These are phyloP conservation scores for Drepana arcuata DNA, from an alignment of 1,140 invertebrate species.

Conservation along the genomic window DNA sequence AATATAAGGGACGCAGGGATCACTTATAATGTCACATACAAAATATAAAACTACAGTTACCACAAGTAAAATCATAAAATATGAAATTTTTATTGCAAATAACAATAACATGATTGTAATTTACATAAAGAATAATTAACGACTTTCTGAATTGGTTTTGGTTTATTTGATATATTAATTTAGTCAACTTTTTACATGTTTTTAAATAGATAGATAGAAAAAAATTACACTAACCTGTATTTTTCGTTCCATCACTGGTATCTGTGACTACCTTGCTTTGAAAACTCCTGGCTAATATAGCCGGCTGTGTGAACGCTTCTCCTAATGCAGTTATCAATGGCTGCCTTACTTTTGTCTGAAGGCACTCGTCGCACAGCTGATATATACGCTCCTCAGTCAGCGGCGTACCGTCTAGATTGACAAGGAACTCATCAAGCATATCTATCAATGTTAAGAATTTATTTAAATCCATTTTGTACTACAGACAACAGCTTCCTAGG, in stretches of 20 bases:
- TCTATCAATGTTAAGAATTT: slow-evolving; percentile 16
- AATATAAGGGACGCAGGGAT: too few relatives aligned
- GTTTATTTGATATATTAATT: too few relatives aligned
- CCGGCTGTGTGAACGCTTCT: slow-evolving; percentile 62
- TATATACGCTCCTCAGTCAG: slow-evolving; percentile 62
- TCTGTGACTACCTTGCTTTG: slow-evolving; percentile 58
- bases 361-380: slow-evolving; percentile 56
- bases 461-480: slow-evolving; percentile 10
- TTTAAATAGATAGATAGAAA: too few relatives aligned
- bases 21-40: too few relatives aligned
- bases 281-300: slow-evolving; percentile 73
- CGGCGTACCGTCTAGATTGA: slow-evolving; percentile 40
- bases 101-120: too few relatives aligned
- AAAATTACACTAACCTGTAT: slow-evolving; percentile 26
- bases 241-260: slow-evolving; percentile 23
- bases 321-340: slow-evolving; percentile 49
- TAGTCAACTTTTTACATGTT: too few relatives aligned
- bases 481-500: too few relatives aligned
- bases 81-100: too few relatives aligned
- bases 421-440: slow-evolving; percentile 25
- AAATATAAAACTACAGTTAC: too few relatives aligned
- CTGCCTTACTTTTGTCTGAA: slow-evolving; percentile 39
- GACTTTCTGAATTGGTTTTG: too few relatives aligned
- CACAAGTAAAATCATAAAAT: too few relatives aligned
- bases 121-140: too few relatives aligned